A percentile compares a stretch with the other conserved stretches of the same genome.
These are phyloP conservation scores for Ectemnius continuus DNA, from an alignment of 2,888 invertebrate species.

Conservation along the genomic window DNA sequence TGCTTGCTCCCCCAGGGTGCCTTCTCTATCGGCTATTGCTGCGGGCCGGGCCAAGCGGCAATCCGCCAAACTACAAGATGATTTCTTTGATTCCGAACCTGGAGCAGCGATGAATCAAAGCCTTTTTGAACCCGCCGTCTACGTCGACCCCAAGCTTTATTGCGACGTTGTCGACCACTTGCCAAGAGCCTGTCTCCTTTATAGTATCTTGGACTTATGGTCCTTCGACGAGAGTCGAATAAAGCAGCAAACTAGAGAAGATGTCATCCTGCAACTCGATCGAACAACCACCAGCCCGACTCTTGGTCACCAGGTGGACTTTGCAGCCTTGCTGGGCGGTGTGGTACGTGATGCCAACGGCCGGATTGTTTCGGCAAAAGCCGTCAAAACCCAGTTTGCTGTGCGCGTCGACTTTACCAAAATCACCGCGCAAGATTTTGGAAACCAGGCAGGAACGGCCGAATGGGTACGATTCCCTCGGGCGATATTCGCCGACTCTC, in stretches of 20 bases:
- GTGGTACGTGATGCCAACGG: slow-evolving; percentile 81
- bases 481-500: too few relatives aligned
- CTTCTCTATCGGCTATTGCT: slow-evolving; percentile 60
- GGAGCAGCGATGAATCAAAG: slow-evolving; percentile 52
- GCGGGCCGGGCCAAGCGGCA: slow-evolving; percentile 25
- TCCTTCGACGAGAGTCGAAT: slow-evolving; percentile 81
- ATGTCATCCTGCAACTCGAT: slow-evolving; percentile 83
- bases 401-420: slow-evolving; percentile 84
- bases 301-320: slow-evolving; percentile 84
- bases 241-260: slow-evolving; percentile 80
- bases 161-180: slow-evolving; percentile 83
- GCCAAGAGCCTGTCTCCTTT: slow-evolving; percentile 82
- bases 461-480: slow-evolving; percentile 82
- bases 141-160: slow-evolving; percentile 81
- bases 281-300: slow-evolving; percentile 81
- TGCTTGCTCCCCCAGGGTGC: slow-evolving; percentile 66
- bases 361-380: slow-evolving; percentile 82
- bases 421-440: slow-evolving; percentile 83
- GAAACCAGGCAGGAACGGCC: slow-evolving; percentile 86
- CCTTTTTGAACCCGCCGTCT: slow-evolving; percentile 81
- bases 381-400: slow-evolving; percentile 83
- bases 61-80: slow-evolving; percentile 57
- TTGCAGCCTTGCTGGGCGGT: slow-evolving; percentile 82
- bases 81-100: slow-evolving; percentile 72
- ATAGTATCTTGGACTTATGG: slow-evolving; percentile 87